Conservation (phyloP, 2,113 vertebrate genomes). For the Emydura subglobosa region DNA sequence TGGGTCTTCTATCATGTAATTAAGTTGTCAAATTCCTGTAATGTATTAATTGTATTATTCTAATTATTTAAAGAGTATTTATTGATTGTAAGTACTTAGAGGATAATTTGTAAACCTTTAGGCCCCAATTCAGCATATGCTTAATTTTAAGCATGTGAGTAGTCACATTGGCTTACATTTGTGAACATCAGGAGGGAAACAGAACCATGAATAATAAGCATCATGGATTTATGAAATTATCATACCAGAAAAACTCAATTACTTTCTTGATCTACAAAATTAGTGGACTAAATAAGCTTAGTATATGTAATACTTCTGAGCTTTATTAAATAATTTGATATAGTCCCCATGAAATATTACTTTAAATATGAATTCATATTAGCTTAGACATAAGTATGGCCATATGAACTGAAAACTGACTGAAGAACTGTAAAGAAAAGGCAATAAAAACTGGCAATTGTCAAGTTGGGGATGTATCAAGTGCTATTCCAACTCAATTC, state of each 20-base stretch:
- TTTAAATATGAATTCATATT: rapidly evolving
- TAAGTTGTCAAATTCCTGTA: background rate
- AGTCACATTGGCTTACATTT: conserved; percentile 36
- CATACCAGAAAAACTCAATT: background rate
- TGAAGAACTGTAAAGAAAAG: background rate
- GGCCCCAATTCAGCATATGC: background rate
- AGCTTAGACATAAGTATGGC: background rate
- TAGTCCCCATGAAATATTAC: background rate
- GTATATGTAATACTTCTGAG: background rate
- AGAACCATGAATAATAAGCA: background rate
- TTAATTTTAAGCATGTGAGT: background rate
- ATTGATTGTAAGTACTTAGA: background rate
- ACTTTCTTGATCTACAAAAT: background rate
- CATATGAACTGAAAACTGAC: background rate
- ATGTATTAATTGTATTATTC: background rate
- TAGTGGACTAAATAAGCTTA: background rate
- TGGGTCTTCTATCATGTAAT: background rate
- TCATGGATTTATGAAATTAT: background rate
- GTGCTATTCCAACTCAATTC: background rate
- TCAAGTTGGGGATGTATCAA: background rate
- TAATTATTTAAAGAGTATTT: background rate
- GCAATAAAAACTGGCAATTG: background rate
- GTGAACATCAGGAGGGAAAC: background rate
- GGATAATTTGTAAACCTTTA: background rate
- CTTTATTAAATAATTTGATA: background rate